Conservation (phyloP, 2,113 vertebrate species). For the Hippocampus abdominalis region DNA sequence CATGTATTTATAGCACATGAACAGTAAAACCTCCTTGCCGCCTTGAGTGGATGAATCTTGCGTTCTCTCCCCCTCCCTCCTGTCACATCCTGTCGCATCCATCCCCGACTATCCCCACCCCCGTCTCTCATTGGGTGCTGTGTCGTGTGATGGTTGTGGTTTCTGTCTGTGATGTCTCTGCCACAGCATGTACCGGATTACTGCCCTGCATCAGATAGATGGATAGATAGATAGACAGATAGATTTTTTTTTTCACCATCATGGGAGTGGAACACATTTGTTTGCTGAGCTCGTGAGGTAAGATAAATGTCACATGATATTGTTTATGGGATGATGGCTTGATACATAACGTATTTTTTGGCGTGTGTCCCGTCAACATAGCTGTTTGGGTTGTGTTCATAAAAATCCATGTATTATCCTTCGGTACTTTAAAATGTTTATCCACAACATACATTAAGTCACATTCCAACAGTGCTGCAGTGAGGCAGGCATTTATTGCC, state of each 20-base stretch:
- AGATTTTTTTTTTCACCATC: conserved; percentile 21
- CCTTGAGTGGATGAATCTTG: not conserved
- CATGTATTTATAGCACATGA: conserved; percentile 38
- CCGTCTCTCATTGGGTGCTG: conserved; percentile 54
- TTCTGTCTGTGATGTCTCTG: conserved; percentile 58
- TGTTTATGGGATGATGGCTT: conserved; percentile 7
- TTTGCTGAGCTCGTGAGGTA: conserved; percentile 37
- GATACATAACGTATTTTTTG: not conserved
- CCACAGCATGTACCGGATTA: conserved; percentile 41
- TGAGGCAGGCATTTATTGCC: conserved; percentile 29
- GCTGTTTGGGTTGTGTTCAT: not conserved
- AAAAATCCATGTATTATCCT: not conserved
- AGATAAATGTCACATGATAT: conserved; percentile 21
- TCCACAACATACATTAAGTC: not conserved
- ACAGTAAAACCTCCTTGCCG: not conserved
- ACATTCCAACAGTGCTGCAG: conserved; percentile 30
- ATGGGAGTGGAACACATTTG: conserved; percentile 15
- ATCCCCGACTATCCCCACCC: conserved; percentile 19
- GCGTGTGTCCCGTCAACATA: not conserved
- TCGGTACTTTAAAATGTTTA: not conserved
- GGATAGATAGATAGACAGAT: conserved; percentile 1
- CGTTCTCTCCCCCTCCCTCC: not conserved
- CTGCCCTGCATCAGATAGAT: not conserved
- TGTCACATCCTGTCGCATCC: conserved; percentile 29
- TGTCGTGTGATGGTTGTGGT: conserved; percentile 65